These are phyloP conservation scores for Daktulosphaira vitifoliae DNA, from an alignment of 1,140 invertebrate species.

Conservation along the genomic window DNA sequence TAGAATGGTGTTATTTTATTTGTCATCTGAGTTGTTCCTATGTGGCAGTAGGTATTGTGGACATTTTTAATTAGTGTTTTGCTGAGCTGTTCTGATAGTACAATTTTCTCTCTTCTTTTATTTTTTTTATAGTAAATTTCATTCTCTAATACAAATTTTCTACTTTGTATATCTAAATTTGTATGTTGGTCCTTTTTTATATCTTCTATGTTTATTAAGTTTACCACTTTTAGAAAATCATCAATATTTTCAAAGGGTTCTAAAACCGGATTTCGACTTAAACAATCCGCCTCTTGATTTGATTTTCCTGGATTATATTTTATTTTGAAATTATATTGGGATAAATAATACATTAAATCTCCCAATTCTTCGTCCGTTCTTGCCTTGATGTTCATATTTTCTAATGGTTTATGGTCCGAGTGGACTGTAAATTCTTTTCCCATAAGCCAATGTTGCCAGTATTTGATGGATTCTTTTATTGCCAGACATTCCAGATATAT, in stretches of 20 bases:
- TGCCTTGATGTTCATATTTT: too few relatives aligned
- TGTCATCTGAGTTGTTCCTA: constrained; percentile 18
- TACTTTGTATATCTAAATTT: background rate
- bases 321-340: constrained; percentile 40
- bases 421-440: constrained; percentile 42
- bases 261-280: constrained; percentile 24
- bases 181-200: constrained; percentile 7
- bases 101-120: constrained; percentile 4
- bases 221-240: constrained; percentile 7
- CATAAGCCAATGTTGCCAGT: constrained; percentile 44
- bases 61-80: constrained; percentile 7
- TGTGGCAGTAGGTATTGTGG: constrained; percentile 2
- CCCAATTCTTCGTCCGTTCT: too few relatives aligned
- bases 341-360: constrained; percentile 43
- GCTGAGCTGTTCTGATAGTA: background rate
- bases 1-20: constrained; percentile 33
- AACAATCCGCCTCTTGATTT: constrained; percentile 35
- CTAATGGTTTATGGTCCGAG: constrained; percentile 43
- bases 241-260: constrained; percentile 11
- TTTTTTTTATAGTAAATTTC: background rate
- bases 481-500: constrained; percentile 42
- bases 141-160: background rate
- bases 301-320: constrained; percentile 38
- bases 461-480: constrained; percentile 44
- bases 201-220: constrained; percentile 4